A percentile compares a stretch with the other conserved stretches of the same genome.
phyloP scores from a whole-genome alignment of 1,140 invertebrate species.

The Hyles euphorbiae region DNA sequence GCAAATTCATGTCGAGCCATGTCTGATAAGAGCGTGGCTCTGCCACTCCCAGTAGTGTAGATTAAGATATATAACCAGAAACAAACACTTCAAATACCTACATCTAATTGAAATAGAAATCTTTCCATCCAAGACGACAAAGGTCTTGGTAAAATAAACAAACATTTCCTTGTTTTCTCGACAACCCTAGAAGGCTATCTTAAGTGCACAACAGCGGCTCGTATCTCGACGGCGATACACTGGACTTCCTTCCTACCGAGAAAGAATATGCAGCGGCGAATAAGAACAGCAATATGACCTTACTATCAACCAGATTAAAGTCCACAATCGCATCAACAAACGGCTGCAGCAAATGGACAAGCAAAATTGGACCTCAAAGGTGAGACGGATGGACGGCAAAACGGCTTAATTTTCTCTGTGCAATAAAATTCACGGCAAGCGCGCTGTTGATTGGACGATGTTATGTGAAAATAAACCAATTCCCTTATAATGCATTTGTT shows the following conservation, averaged over 20 bases:
- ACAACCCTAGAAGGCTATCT: slow-evolving; percentile 36
- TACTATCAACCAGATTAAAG: slow-evolving; percentile 13
- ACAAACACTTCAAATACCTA: too few relatives aligned
- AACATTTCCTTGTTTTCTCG: too few relatives aligned
- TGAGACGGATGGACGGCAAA: slow-evolving; percentile 28
- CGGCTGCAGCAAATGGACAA: slow-evolving; percentile 9
- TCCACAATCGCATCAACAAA: slow-evolving; percentile 15
- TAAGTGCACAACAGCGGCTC: slow-evolving; percentile 38
- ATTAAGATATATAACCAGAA: too few relatives aligned
- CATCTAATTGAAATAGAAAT: too few relatives aligned
- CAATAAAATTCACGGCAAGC: slow-evolving; percentile 12
- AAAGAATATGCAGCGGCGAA: slow-evolving; percentile 25
- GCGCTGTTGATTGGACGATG: slow-evolving; percentile 34
- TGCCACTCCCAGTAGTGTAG: too few relatives aligned
- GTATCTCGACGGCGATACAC: slow-evolving; percentile 39
- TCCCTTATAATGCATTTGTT: too few relatives aligned
- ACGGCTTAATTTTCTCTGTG: slow-evolving; percentile 45
- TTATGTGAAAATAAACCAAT: not conserved
- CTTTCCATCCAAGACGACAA: too few relatives aligned
- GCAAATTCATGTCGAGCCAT: too few relatives aligned
- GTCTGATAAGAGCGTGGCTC: too few relatives aligned
- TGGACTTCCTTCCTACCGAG: slow-evolving; percentile 24
- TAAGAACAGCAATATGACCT: slow-evolving; percentile 18
- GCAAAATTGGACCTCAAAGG: slow-evolving; percentile 36
- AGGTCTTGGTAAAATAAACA: too few relatives aligned